Base-by-base conservation (phyloP, 2,113 vertebrate genomes). In the Morone chrysops region DNA sequence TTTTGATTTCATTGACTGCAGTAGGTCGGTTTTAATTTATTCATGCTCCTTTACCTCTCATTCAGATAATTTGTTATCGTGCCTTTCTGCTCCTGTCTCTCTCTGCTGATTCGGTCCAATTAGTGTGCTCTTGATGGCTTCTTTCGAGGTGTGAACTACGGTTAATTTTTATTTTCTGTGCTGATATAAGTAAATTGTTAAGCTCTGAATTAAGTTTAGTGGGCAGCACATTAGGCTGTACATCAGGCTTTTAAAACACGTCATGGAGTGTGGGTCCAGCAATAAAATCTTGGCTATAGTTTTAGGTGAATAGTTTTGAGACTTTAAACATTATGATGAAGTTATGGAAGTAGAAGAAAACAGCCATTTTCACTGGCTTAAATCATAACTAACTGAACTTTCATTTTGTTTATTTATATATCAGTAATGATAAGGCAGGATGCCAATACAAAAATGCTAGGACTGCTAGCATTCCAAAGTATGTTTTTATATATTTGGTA, bases 1-100 rank as follows among this genome's bases (percentile, higher is more conserved):
- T 87, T 87, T 85, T 82, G 74, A 87, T 87, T 91, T 78, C 40
- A 75, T 90, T 90, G 75, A 45, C 69, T 66, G 80, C 75, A 76
- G 59, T 13, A 36, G 82, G 73, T 87, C 18, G 48, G 53, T 75
- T 91, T 89, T 80, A 62, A 81, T 89, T 82, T 83, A 80, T 90
- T 87, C 57, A 85, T 74, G 81, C 51, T 48, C 6, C 72, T 82
- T 80, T 78, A 83, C 81, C 57, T 82, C 63, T 86, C 73, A 66
- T 82, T 75, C 85, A 77, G 76, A 89, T 83, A 18, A 75, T 84
- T 85, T 87, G 79, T 83, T 70, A 69, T 82, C 51, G 8, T 75
- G 51, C 61, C 53, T 79, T 53, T 50, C 62, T 70, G 47, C 73
- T 40, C 16, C 2, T 22, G n/a, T 57, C 12, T 45, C 63, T 76